These are phyloP conservation scores for Colossoma macropomum DNA, from an alignment of 2,113 vertebrate genomes.

Conservation along the genomic window DNA sequence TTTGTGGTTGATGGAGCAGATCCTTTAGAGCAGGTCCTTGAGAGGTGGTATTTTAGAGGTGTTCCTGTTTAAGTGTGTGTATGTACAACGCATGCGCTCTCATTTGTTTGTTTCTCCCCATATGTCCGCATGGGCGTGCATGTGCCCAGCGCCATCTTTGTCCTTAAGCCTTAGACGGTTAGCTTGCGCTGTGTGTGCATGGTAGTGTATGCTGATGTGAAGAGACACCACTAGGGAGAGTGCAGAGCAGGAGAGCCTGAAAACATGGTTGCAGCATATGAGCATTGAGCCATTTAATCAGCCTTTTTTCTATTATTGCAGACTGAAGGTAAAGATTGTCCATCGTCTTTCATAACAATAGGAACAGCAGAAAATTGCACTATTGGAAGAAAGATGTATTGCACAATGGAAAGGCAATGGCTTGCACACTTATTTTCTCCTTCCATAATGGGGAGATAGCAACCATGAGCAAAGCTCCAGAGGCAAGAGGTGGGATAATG, in stretches of 20 bases:
- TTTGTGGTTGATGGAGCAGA: too few relatives aligned
- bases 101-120: neutral
- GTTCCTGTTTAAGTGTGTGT: neutral
- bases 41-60: too few relatives aligned
- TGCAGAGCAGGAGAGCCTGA: neutral
- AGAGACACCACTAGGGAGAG: slow-evolving; percentile 8
- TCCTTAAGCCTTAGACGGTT: neutral
- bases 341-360: too few relatives aligned
- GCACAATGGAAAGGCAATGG: neutral
- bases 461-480: too few relatives aligned
- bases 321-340: too few relatives aligned
- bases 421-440: neutral
- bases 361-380: neutral
- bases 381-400: neutral
- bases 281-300: neutral
- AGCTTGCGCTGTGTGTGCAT: neutral
- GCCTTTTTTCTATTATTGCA: too few relatives aligned
- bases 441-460: neutral
- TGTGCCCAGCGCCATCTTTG: slow-evolving; percentile 8
- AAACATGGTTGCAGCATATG: neutral
- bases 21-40: too few relatives aligned
- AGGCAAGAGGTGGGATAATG: neutral
- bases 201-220: slow-evolving; percentile 15
- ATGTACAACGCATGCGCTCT: neutral
- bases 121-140: neutral